phyloP scores from a whole-genome alignment of 2,113 vertebrate species.

The Antechinus flavipes region DNA sequence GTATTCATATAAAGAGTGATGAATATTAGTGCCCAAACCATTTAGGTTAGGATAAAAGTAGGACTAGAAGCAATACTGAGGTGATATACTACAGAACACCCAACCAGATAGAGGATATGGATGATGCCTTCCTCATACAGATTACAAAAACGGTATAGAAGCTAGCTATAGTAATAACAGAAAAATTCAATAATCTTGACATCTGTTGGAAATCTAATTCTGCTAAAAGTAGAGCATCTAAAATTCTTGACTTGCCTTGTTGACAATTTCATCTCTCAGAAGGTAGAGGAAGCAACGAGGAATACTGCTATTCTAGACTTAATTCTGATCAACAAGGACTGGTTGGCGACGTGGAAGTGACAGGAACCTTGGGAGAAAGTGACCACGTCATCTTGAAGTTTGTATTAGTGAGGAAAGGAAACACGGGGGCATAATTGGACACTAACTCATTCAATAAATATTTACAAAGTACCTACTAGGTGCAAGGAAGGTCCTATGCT shows the following conservation, averaged over 20 bases:
- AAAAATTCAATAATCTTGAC: background rate
- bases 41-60: slow-evolving; percentile 15
- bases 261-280: slow-evolving; percentile 69
- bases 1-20: background rate
- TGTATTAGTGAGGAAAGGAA: slow-evolving; percentile 11
- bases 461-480: background rate
- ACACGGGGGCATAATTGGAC: background rate
- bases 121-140: background rate
- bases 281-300: slow-evolving; percentile 67
- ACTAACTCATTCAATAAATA: background rate
- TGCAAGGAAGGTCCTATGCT: background rate
- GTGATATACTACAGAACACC: background rate
- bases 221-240: background rate
- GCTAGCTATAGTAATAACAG: background rate
- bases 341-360: slow-evolving; percentile 69
- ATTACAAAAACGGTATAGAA: background rate
- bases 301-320: slow-evolving; percentile 67
- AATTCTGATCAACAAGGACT: slow-evolving; percentile 76
- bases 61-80: background rate
- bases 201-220: background rate
- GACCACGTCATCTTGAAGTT: slow-evolving; percentile 29
- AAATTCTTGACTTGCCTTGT: slow-evolving; percentile 10
- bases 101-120: background rate
- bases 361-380: slow-evolving; percentile 66
- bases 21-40: background rate